Base-by-base conservation (phyloP, 2,797 vertebrate genomes). In the Loriculus beryllinus region DNA sequence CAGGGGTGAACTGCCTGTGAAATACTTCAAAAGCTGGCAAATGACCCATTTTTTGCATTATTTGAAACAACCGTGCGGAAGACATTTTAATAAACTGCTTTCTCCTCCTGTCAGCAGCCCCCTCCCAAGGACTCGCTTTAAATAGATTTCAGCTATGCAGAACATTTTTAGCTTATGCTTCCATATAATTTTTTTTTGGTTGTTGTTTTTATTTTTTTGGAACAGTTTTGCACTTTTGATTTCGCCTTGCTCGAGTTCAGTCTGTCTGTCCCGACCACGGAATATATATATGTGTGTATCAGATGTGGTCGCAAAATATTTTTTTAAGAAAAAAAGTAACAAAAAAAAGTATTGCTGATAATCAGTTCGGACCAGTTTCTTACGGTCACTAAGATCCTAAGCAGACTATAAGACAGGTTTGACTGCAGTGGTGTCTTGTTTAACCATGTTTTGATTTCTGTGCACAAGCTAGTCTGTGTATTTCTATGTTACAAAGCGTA, bases 111-210 rank as follows among this genome's bases (percentile, higher is more conserved):
- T 97, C 96, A 96, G 97, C 97, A 97, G 90, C 97, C 96, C 96
- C 96, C 93, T 97, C 97, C 94, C 95, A 97, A 97, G 98, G 98
- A 98, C 98, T 99, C 97, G 98, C 98, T 99, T 99, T 98, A 98
- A 98, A 98, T 98, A 98, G 98, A 98, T 98, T 98, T 98, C 98
- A 99, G 98, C 98, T 99, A 99, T 99, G 99, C 98, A 99, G 98
- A 98, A 97, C 98, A 97, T 98, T 98, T 97, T 97, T 98, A 98
- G 98, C 98, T 98, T 98, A 98, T 98, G 98, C 98, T 98, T 98
- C 98, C 98, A 97, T 98, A 97, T 97, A 98, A 98, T 98, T 98
- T 96, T 91, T 97, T 97, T 97, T 96, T 93, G 43, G 88, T 97
- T 97, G 97, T 97, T 96, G 56, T 97, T 96, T 93, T 97, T 96